A percentile compares a stretch with the other conserved stretches of the same genome.
phyloP scores from a whole-genome alignment of 37 sponge, comb jelly and placozoan genomes.

The Oopsacas minuta region DNA sequence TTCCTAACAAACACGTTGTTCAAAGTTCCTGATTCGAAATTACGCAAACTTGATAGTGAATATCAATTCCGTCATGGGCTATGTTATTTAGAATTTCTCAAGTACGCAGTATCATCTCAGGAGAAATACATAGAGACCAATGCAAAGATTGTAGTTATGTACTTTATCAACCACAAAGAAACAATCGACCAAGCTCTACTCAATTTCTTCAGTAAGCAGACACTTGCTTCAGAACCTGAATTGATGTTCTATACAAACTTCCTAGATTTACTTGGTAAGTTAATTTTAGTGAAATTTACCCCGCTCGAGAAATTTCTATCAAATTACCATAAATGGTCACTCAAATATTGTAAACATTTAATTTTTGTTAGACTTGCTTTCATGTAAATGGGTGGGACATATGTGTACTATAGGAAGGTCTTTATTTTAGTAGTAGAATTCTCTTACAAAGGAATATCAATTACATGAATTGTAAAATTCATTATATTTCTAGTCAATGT shows the following conservation, averaged over 20 bases:
- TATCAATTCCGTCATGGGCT: background rate
- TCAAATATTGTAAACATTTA: no score
- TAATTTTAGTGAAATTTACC: background rate
- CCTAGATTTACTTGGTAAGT: background rate
- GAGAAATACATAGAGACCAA: constrained; percentile 17
- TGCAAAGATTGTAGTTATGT: background rate
- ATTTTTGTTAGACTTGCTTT: no score
- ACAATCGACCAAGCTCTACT: background rate
- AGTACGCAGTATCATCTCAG: background rate
- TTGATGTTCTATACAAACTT: background rate
- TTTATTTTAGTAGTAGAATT: no score
- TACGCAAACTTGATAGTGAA: background rate
- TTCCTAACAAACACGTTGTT: background rate
- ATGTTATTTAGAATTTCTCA: background rate
- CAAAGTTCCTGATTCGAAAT: background rate
- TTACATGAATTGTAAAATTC: no score
- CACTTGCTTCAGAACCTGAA: background rate
- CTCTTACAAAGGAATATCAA: no score
- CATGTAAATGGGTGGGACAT: no score
- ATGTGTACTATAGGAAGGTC: no score
- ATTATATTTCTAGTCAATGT: no score
- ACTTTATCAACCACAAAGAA: constrained; percentile 13
- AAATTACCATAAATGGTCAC: no score
- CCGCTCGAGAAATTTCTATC: no score
- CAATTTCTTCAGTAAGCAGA: background rate